Evolutionary conservation across 2,888 invertebrate species (phyloP).

Genomic region (Slavum lentiscoides): DNA sequence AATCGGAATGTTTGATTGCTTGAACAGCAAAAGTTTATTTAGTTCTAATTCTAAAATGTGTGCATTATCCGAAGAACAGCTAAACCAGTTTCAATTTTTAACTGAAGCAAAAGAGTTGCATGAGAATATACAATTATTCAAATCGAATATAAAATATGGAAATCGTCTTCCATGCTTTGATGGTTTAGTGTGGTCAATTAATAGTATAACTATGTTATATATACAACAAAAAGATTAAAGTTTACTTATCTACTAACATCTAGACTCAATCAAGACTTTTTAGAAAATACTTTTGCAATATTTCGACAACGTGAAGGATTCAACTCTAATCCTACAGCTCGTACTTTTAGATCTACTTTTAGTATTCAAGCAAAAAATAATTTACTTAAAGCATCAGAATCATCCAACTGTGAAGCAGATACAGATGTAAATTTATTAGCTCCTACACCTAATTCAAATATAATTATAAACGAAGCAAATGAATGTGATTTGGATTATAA

Average conservation of each 20-base stretch:
- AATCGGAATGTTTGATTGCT: constrained; percentile 1
- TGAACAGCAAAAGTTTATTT: background rate
- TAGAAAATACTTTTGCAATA: too few species aligned
- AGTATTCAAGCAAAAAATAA: too few species aligned
- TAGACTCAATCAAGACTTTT: constrained; percentile 13
- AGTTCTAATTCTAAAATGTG: background rate
- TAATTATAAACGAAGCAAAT: too few species aligned
- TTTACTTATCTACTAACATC: background rate
- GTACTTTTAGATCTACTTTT: too few species aligned
- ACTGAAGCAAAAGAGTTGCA: background rate
- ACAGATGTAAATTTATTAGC: too few species aligned
- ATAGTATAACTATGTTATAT: too few species aligned
- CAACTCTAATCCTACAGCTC: too few species aligned
- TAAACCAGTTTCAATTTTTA: background rate
- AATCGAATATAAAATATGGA: background rate
- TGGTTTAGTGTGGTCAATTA: too few species aligned
- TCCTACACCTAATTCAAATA: too few species aligned
- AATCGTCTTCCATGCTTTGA: background rate
- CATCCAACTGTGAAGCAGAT: too few species aligned
- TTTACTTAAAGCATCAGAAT: too few species aligned
- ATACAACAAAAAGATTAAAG: background rate
- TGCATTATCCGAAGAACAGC: background rate
- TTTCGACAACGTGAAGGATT: too few species aligned
- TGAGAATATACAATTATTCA: background rate
- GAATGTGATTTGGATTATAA: background rate